Conservation (phyloP, 2,113 vertebrate species). For the Atrichornis clamosus region DNA sequence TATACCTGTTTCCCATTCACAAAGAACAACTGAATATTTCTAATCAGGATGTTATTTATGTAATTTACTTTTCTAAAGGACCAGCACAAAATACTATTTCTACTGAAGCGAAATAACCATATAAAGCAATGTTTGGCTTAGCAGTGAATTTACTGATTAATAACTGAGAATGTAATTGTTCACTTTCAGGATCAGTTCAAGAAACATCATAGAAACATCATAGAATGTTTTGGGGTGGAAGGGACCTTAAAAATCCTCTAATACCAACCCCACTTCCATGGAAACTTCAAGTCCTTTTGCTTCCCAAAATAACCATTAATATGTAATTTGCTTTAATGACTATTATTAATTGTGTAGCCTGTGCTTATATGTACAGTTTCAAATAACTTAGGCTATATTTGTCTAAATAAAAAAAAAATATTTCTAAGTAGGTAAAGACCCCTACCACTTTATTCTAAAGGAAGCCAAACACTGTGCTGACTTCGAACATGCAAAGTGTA, state of each 20-base stretch:
- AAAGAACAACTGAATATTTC: not conserved
- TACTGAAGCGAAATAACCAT: not conserved
- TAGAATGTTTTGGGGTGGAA: not conserved
- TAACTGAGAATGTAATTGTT: not conserved
- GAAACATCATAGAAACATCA: not conserved
- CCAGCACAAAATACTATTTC: not conserved
- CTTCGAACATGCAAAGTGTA: not conserved
- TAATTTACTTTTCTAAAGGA: not conserved
- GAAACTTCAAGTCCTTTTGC: not conserved
- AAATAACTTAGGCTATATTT: not conserved
- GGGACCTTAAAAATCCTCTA: not conserved
- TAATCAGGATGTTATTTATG: not conserved
- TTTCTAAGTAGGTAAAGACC: not conserved
- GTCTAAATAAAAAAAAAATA: not conserved
- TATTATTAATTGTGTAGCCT: not conserved
- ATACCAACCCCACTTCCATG: not conserved
- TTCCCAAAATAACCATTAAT: not conserved
- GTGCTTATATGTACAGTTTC: not conserved
- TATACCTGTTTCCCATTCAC: not conserved
- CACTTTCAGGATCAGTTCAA: conserved; percentile 19
- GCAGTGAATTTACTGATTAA: conserved; percentile 32
- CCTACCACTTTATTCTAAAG: not conserved
- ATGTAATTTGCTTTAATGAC: not conserved
- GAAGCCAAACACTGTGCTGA: not conserved
- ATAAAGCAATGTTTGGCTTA: conserved; percentile 19